Evolutionary conservation across 2,797 vertebrate genomes (phyloP), one percentile per base, ranked within the genome.

Genomic region (Phrynocephalus guinanensis): DNA sequence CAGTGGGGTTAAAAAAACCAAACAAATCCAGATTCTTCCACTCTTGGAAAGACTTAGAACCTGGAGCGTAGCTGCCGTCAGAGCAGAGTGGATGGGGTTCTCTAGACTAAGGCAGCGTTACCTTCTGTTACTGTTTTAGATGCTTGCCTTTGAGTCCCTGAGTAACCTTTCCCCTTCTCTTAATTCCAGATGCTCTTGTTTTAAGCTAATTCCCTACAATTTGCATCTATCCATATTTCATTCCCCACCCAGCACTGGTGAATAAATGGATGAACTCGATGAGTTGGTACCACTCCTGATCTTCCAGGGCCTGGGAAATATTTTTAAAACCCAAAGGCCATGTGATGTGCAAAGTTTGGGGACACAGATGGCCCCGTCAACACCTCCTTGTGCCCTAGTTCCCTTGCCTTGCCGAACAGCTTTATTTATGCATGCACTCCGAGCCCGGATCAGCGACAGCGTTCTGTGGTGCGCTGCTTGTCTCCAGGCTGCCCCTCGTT

Each of bases 401-500:
- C 5, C 44, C 3, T 9, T 50, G 71, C 70, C n/a, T 72, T 87
- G 83, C 70, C 85, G 88, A 73, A 30, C 1, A 0, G n/a, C 9
- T 9, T 86, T 93, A 83, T 93, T 92, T 91, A 94, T 73, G 79
- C 30, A 50, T 18, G 9, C 76, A 75, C 87, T 88, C 50, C 60
- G 44, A 83, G 89, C 86, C 63, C 22, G 24, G 28, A 88, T 70
- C 78, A 88, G 88, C 79, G 82, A 75, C 81, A 77, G 68, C 91
- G 87, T 88, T 86, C 84, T 87, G 91, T 93, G 91, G 84, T 30
- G 26, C 26, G 86, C 71, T 90, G 91, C 30, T 44, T 63, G 67
- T 89, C 94, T 93, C 75, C 50, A 70, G 92, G 93, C 91, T 84
- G 88, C 70, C 30, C 92, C 94, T 94, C 73, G 83, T 89, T 93